These are phyloP conservation scores for Centroberyx gerrardi DNA, from an alignment of 2,797 vertebrate genomes.

Conservation along the genomic window DNA sequence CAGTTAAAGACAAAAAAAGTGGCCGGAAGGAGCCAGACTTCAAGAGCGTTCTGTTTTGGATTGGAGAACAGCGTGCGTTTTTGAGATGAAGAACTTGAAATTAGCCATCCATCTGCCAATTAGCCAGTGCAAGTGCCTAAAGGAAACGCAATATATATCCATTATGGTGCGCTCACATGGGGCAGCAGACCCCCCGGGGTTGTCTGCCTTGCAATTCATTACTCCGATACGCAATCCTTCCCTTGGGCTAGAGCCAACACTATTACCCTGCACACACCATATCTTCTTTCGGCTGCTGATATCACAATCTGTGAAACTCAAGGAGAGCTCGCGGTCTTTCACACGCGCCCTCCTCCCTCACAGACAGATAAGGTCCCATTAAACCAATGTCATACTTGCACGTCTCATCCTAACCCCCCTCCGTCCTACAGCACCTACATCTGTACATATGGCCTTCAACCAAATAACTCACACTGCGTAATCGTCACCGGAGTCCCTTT, in stretches of 20 bases:
- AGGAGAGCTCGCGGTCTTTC: slow-evolving; percentile 50
- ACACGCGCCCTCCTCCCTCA: slow-evolving; percentile 25
- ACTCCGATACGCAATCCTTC: slow-evolving; percentile 62
- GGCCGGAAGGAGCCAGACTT: slow-evolving; percentile 32
- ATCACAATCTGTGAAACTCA: slow-evolving; percentile 71
- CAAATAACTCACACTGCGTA: background rate
- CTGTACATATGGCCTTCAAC: background rate
- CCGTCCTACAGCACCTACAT: background rate
- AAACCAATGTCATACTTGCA: slow-evolving; percentile 35
- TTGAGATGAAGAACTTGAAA: slow-evolving; percentile 20
- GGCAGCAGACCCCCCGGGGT: slow-evolving; percentile 46
- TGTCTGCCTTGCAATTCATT: slow-evolving; percentile 68
- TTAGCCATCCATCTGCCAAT: slow-evolving; percentile 58
- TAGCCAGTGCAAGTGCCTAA: slow-evolving; percentile 47
- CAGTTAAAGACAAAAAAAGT: slow-evolving; percentile 28
- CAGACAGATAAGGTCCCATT: slow-evolving; percentile 59
- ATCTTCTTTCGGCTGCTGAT: slow-evolving; percentile 49
- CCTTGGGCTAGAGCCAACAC: slow-evolving; percentile 50
- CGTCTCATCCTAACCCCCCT: slow-evolving; percentile 15
- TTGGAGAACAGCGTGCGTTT: background rate
- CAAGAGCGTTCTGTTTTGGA: background rate
- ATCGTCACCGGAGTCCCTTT: too few species aligned
- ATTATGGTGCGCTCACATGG: slow-evolving; percentile 51
- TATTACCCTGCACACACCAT: slow-evolving; percentile 46
- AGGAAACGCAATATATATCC: slow-evolving; percentile 65